Evolutionary conservation across 2,797 vertebrate species (phyloP).

Genomic region (Hyperoplus lanceolatus): DNA sequence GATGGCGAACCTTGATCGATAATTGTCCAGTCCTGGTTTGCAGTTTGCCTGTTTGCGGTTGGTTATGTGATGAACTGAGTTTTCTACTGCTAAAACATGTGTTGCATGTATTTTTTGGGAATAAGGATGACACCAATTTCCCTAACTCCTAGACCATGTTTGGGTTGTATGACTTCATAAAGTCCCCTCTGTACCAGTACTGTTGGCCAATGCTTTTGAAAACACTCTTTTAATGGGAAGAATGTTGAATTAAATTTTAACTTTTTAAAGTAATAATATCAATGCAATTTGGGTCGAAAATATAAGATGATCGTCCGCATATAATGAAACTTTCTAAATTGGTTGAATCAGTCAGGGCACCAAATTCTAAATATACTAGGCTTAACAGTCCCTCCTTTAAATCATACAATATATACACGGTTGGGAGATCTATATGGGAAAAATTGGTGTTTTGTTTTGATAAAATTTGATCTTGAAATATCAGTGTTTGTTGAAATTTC

Average conservation of each 20-base stretch:
- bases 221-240: neutral
- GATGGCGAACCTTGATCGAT: too few species aligned
- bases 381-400: neutral
- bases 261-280: too few species aligned
- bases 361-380: neutral
- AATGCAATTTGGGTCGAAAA: neutral
- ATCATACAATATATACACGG: neutral
- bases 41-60: slow-evolving; percentile 13
- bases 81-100: neutral
- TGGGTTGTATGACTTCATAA: neutral
- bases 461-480: slow-evolving; percentile 4
- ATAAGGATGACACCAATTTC: slow-evolving; percentile 29
- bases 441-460: slow-evolving; percentile 35
- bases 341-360: neutral
- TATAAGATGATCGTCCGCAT: neutral
- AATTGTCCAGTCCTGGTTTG: slow-evolving; percentile 12
- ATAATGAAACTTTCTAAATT: neutral
- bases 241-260: neutral
- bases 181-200: neutral
- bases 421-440: slow-evolving; percentile 1
- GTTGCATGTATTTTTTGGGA: slow-evolving; percentile 15
- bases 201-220: neutral
- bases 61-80: neutral
- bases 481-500: neutral
- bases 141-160: neutral